Conservation (phyloP, 2,797 vertebrate species). For the Triplophysa yarkandensis region DNA sequence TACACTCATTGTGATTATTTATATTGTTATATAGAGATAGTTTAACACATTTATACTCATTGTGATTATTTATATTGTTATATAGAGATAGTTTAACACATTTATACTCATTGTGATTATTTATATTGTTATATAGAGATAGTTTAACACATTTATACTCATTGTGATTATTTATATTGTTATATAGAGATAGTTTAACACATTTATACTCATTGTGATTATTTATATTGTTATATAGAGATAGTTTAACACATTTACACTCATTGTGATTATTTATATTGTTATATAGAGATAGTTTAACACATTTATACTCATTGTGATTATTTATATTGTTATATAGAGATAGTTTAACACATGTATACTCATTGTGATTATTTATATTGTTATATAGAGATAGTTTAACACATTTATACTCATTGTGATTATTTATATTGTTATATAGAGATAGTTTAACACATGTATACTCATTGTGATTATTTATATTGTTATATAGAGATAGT, state of each 20-base stretch:
- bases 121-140: background rate
- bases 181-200: background rate
- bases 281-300: background rate
- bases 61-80: no score
- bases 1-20: no score
- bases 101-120: no score
- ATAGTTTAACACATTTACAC: background rate
- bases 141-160: background rate
- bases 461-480: no score
- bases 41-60: background rate
- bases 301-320: no score
- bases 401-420: background rate
- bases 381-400: background rate
- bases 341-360: background rate
- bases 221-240: background rate
- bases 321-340: no score
- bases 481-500: background rate
- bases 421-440: no score
- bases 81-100: background rate
- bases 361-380: no score
- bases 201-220: no score
- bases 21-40: background rate
- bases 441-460: background rate
- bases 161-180: no score
- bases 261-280: no score